These are phyloP conservation scores for Abrostola triplasia DNA, from an alignment of 2,888 invertebrate species.

Conservation along the genomic window DNA sequence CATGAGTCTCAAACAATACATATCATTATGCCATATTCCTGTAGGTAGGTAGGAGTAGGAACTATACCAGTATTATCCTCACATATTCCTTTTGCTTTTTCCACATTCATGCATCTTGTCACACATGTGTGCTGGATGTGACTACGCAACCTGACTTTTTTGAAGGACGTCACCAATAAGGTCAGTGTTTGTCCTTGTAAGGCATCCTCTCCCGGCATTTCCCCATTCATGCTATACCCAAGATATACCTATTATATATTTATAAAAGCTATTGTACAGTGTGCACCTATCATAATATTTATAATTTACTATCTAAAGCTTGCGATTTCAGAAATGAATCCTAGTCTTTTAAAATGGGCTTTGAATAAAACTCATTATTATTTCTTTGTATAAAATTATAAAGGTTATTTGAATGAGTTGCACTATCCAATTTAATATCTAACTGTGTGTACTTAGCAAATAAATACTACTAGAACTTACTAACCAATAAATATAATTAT, in stretches of 20 bases:
- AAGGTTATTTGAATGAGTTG: too few relatives aligned
- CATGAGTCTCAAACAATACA: background rate
- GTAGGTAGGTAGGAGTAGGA: background rate
- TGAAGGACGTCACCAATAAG: slow-evolving; percentile 4
- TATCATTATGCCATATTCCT: background rate
- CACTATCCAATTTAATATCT: too few relatives aligned
- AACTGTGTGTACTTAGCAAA: too few relatives aligned
- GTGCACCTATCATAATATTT: too few relatives aligned
- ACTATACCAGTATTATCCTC: background rate
- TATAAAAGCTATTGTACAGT: background rate
- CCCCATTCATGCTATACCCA: background rate
- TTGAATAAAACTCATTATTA: too few relatives aligned
- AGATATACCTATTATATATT: background rate
- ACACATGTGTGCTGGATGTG: slow-evolving; percentile 13
- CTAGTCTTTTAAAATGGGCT: too few relatives aligned
- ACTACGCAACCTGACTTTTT: slow-evolving; percentile 1
- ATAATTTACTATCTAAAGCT: too few relatives aligned
- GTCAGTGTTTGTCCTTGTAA: slow-evolving; percentile 4
- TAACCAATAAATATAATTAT: too few relatives aligned
- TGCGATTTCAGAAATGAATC: too few relatives aligned
- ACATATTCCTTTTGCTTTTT: slow-evolving; percentile 1
- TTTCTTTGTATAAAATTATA: too few relatives aligned
- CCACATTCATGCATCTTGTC: slow-evolving; percentile 3
- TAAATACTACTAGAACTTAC: too few relatives aligned
- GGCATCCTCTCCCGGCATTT: background rate